Evolutionary conservation across 2,888 invertebrate species (phyloP).

Genomic region (Adelognathus sp.): DNA sequence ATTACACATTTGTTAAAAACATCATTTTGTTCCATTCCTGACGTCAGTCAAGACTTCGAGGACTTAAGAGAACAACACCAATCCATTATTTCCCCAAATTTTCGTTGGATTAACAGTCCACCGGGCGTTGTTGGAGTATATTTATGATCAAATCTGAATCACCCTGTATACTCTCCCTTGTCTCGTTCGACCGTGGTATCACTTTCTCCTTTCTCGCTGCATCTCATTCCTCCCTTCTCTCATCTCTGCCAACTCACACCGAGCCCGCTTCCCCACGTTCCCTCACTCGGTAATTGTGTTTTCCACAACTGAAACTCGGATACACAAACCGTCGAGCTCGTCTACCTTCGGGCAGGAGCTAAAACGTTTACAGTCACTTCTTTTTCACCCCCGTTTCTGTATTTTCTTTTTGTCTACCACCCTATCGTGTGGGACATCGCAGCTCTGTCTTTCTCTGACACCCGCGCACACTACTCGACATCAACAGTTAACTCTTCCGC

Average conservation of each 20-base stretch:
- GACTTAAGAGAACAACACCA: no score
- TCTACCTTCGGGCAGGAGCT: conserved; percentile 59
- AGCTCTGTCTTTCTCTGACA: not conserved
- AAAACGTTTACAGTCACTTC: conserved; percentile 69
- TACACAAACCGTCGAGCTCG: conserved; percentile 44
- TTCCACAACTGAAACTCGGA: conserved; percentile 64
- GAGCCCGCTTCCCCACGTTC: no score
- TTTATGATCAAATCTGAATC: no score
- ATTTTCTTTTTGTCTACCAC: conserved; percentile 39
- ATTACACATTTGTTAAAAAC: no score
- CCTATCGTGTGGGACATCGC: conserved; percentile 15
- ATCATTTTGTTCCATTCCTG: no score
- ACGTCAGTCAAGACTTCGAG: no score
- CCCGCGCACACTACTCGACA: conserved; percentile 32
- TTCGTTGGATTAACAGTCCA: no score
- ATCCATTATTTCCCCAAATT: no score
- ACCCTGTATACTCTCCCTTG: no score
- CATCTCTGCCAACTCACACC: not conserved
- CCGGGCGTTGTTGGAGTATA: no score
- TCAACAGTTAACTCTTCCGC: conserved; percentile 46
- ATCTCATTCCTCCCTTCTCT: conserved; percentile 35
- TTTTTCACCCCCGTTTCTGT: conserved; percentile 36
- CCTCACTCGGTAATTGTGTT: conserved; percentile 71
- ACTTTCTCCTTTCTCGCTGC: conserved; percentile 1
- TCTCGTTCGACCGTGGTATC: not conserved